Percentiles rank a stretch among this genome's conserved stretches.
These are phyloP conservation scores for Vicugna pacos DNA, from an alignment of 2,113 vertebrate species.

Conservation along the genomic window DNA sequence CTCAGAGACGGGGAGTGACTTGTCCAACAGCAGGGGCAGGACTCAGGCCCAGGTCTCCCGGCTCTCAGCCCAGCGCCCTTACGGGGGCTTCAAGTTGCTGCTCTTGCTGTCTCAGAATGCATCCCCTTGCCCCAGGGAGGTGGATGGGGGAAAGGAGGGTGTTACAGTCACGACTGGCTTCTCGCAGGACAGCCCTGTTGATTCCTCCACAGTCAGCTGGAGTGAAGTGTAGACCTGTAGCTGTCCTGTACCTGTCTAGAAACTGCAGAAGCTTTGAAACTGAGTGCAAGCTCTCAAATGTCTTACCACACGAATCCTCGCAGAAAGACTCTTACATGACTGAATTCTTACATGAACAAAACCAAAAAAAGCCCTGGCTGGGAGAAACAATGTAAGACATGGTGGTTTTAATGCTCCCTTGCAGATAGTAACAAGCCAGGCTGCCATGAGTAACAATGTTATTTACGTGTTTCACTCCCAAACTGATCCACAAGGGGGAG, in stretches of 20 bases:
- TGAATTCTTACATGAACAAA: not conserved
- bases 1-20: not conserved
- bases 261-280: not conserved
- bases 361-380: not conserved
- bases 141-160: accelerated
- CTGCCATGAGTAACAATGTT: not conserved
- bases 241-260: not conserved
- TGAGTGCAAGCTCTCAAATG: not conserved
- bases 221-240: not conserved
- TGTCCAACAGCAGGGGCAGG: not conserved
- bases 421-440: not conserved
- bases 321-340: not conserved
- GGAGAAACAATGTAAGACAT: not conserved
- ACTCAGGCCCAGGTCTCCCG: not conserved
- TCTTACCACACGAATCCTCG: not conserved
- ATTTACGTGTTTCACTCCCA: not conserved
- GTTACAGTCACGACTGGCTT: not conserved
- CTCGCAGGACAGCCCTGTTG: not conserved
- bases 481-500: not conserved
- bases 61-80: not conserved
- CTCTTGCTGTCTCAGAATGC: not conserved
- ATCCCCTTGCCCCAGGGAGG: not conserved
- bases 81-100: not conserved
- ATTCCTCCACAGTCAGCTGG: not conserved
- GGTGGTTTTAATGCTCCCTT: not conserved